Conservation (phyloP, 2,113 vertebrate species). For the Gallinago undulata region DNA sequence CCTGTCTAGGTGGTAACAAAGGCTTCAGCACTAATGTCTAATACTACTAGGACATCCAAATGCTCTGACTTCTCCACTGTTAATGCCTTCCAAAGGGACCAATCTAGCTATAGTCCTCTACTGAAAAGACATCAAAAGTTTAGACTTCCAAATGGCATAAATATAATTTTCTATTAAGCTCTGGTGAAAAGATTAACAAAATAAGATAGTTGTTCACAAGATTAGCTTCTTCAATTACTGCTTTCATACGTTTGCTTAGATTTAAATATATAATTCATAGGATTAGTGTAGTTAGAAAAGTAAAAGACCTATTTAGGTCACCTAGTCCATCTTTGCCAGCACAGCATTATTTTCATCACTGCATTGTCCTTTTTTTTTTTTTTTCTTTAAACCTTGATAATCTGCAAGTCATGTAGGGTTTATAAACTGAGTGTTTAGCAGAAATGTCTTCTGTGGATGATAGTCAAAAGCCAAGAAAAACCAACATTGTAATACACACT, state of each 20-base stretch:
- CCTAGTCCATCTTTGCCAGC: not conserved
- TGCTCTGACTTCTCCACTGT: not conserved
- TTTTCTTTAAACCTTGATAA: conserved; percentile 22
- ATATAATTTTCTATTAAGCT: not conserved
- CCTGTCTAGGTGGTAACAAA: not conserved
- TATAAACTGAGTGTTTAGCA: not conserved
- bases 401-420: not conserved
- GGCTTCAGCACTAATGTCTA: not conserved
- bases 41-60: not conserved
- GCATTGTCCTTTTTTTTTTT: not conserved
- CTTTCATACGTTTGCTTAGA: not conserved
- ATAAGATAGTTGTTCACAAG: not conserved
- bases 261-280: not conserved
- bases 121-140: not conserved
- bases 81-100: not conserved
- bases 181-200: not conserved
- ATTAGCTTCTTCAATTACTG: not conserved
- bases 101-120: not conserved
- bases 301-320: not conserved
- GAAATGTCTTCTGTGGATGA: conserved; percentile 15
- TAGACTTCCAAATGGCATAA: not conserved
- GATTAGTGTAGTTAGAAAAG: not conserved
- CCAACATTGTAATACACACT: not conserved
- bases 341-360: not conserved
- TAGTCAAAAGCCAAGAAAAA: not conserved